Conservation (phyloP, 1,140 invertebrate species). For the Globodera ellingtonae region DNA sequence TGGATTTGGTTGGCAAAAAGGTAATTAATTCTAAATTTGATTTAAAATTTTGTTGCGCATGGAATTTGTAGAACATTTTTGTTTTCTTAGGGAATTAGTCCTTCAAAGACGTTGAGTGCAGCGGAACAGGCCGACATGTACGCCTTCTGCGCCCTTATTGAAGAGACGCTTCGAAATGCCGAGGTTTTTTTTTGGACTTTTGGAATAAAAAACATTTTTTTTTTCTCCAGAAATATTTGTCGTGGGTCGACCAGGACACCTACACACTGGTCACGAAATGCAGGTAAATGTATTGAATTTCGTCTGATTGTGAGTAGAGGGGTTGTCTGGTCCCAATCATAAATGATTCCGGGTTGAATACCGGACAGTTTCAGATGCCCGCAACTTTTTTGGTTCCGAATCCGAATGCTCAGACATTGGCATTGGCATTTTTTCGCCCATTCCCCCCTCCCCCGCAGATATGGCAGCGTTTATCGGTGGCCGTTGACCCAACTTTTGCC, state of each 20-base stretch:
- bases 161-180: conserved; percentile 57
- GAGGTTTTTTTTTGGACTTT: conserved; percentile 47
- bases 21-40: conserved; percentile 64
- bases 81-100: conserved; percentile 71
- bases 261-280: conserved; percentile 77
- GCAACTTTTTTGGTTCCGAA: not conserved
- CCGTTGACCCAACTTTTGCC: conserved; percentile 83
- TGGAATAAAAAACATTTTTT: conserved; percentile 10
- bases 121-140: conserved; percentile 85
- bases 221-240: conserved; percentile 76
- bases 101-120: conserved; percentile 75
- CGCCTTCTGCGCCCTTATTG: conserved; percentile 79
- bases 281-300: not conserved
- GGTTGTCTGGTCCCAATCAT: no score
- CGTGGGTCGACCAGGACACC: conserved; percentile 80
- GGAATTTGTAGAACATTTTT: conserved; percentile 6
- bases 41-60: not conserved
- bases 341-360: no score
- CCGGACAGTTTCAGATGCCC: not conserved
- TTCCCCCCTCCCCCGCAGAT: not conserved
- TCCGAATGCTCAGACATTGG: not conserved
- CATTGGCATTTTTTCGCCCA: no score
- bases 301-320: no score
- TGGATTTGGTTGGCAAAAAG: conserved; percentile 83
- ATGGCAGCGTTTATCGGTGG: conserved; percentile 69